phyloP scores from a whole-genome alignment of 2,113 vertebrate genomes.

The Tringa solitaria region DNA sequence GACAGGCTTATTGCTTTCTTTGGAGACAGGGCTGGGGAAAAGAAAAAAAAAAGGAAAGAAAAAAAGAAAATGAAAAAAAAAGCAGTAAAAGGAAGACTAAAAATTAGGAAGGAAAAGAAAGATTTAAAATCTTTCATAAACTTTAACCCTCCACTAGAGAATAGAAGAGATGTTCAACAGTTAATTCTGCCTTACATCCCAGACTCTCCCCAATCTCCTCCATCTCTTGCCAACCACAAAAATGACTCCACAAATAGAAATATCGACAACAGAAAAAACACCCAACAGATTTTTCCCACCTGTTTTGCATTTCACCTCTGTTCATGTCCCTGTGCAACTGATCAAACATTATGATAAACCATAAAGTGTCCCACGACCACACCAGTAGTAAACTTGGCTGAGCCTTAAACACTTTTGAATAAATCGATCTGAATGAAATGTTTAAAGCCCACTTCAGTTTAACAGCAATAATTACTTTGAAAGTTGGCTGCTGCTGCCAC shows the following conservation, averaged over 20 bases:
- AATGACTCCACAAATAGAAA: constrained; percentile 12
- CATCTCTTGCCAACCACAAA: constrained; percentile 15
- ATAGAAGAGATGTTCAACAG: background rate
- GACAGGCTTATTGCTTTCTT: constrained; percentile 79
- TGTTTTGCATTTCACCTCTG: background rate
- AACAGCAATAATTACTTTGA: constrained; percentile 41
- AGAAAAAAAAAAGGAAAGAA: background rate
- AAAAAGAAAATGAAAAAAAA: background rate
- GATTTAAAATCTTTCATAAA: constrained; percentile 75
- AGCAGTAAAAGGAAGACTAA: constrained; percentile 25
- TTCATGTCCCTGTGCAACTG: constrained; percentile 20
- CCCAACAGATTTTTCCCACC: background rate
- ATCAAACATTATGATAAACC: constrained; percentile 54
- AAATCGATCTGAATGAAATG: constrained; percentile 66
- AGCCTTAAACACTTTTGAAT: constrained; percentile 71
- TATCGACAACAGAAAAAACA: background rate
- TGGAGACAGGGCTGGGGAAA: constrained; percentile 40
- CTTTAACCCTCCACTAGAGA: constrained; percentile 46
- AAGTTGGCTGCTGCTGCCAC: background rate
- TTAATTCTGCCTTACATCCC: background rate
- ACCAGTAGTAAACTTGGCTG: constrained; percentile 57
- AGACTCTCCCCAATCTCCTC: background rate
- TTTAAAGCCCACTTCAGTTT: constrained; percentile 55
- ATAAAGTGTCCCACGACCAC: constrained; percentile 1
- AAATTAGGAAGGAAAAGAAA: constrained; percentile 55